Evolutionary conservation across 2,888 invertebrate genomes (phyloP), one percentile per base, ranked within the genome.

Genomic region (Odontocerum albicorne): DNA sequence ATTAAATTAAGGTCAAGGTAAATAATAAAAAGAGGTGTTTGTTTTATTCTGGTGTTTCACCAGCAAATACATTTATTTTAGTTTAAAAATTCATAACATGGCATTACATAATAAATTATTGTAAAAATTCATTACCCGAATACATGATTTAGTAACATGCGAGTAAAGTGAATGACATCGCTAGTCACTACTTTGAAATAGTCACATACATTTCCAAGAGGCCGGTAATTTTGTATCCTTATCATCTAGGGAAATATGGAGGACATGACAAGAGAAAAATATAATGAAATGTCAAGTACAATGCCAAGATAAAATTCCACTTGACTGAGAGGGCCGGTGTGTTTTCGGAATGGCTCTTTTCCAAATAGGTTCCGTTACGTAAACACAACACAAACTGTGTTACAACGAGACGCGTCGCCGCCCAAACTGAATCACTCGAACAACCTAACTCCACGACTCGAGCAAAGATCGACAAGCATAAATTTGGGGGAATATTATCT

Each of bases 321-420:
- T 72, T 65, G 71, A 68, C 68, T 66, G 72, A 70, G 62, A 64
- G 67, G 69, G 79, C 85, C 88, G 88, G 88, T 87, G 89, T 89
- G 87, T 86, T 86, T 87, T 86, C 85, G 84, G 85, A 87, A 86
- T 87, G 87, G 88, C 88, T 88, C 88, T 88, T 89, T 89, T 88
- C 88, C 88, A 77, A 75, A 81, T 73, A 73, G 73, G 76, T 79
- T 85, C 83, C 86, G 87, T 85, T 86, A 85, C 85, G 81, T 85
- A 87, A 87, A 88, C 88, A 89, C 89, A 89, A 87, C 89, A 90
- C 89, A 89, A 88, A 82, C 67, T 72, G 77, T 74, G 75, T 76
- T 8, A 72, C 73, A 72, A 71, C 68, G 70, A 62, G 67, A 57
- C 45, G 32, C 47, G 12, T 50, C 42, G 42, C 33, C 42, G 20